Conservation (phyloP, 1,140 invertebrate species). For the Bombyx mandarina region DNA sequence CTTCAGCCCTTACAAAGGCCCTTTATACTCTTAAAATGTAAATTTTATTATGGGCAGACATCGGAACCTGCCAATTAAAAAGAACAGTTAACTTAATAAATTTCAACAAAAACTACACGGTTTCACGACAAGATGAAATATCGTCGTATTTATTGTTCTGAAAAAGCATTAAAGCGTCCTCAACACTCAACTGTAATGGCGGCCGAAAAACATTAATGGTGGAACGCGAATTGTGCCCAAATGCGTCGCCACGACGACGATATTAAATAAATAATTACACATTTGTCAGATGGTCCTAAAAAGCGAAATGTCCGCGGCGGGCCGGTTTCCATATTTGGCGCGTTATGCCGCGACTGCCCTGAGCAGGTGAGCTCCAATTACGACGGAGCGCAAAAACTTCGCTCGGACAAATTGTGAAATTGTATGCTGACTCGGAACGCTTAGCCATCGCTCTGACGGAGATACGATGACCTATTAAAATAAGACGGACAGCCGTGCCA, state of each 20-base stretch:
- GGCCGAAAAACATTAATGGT: conserved; percentile 28
- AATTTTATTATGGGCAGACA: conserved; percentile 6
- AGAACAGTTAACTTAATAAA: conserved; percentile 22
- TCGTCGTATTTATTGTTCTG: conserved; percentile 19
- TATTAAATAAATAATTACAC: conserved; percentile 70
- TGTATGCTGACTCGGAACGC: conserved; percentile 26
- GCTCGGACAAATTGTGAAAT: conserved; percentile 65
- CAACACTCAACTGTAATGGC: conserved; percentile 21
- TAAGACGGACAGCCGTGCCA: conserved; percentile 10
- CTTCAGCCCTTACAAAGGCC: no score
- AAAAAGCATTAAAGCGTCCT: conserved; percentile 17
- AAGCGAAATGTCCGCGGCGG: conserved; percentile 45
- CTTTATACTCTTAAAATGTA: not conserved
- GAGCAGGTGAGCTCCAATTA: conserved; percentile 59
- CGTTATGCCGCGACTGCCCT: conserved; percentile 27
- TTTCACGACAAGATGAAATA: conserved; percentile 14
- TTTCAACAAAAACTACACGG: conserved; percentile 15
- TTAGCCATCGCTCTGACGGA: conserved; percentile 19
- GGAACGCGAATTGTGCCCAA: conserved; percentile 59
- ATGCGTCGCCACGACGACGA: conserved; percentile 33
- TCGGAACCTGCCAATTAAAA: conserved; percentile 21
- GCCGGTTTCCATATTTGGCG: conserved; percentile 51
- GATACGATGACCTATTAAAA: conserved; percentile 14
- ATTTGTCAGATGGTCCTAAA: conserved; percentile 65
- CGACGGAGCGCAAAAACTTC: conserved; percentile 48